Percentiles rank a stretch among this genome's conserved stretches.
phyloP scores from a whole-genome alignment of 2,888 invertebrate genomes.

The Lochmaea crataegi region DNA sequence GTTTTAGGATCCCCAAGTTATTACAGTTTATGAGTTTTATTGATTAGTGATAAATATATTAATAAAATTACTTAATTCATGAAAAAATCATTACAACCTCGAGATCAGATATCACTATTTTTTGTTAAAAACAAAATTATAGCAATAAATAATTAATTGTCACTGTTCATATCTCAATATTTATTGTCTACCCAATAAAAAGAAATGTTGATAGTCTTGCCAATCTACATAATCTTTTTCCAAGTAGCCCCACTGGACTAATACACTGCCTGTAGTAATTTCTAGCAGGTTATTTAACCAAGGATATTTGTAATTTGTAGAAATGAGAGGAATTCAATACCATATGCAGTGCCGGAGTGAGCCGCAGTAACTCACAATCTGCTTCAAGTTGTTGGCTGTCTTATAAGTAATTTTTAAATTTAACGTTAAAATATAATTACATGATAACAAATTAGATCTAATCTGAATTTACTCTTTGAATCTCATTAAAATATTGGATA shows the following conservation, averaged over 20 bases:
- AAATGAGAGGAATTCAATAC: conserved; percentile 15
- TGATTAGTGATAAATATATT: background rate
- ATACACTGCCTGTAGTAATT: background rate
- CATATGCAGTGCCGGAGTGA: conserved; percentile 7
- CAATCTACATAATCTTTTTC: background rate
- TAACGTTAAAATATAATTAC: background rate
- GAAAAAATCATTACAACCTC: background rate
- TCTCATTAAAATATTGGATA: too few relatives aligned
- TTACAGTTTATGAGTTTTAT: background rate
- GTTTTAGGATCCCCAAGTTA: background rate
- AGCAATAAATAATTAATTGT: too few relatives aligned
- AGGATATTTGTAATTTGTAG: conserved; percentile 26
- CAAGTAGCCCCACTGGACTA: conserved; percentile 1
- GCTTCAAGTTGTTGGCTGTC: background rate
- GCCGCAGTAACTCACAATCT: background rate
- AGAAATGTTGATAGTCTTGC: too few relatives aligned
- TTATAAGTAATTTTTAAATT: too few relatives aligned
- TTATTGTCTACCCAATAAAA: background rate
- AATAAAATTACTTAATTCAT: background rate
- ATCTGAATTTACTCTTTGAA: too few relatives aligned
- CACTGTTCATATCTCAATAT: too few relatives aligned
- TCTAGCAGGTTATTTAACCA: conserved; percentile 26
- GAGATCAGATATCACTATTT: background rate
- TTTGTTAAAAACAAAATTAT: too few relatives aligned
- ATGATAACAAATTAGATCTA: background rate